Evolutionary conservation across 2,888 invertebrate species (phyloP), one percentile per base, ranked within the genome.

Genomic region (Patella depressa): DNA sequence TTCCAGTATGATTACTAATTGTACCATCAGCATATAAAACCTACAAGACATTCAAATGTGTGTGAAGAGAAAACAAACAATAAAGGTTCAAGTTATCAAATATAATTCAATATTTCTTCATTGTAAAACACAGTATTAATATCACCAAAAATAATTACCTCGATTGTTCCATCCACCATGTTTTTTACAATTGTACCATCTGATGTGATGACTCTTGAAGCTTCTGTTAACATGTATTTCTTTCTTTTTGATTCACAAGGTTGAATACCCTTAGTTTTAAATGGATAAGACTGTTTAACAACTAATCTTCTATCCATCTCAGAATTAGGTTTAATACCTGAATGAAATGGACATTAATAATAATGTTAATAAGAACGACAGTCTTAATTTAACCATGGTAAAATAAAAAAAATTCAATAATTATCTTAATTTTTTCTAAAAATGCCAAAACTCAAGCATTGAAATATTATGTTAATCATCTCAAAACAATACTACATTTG

Each of bases 121-220:
- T 45, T 45, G 45, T 45, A 45, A 45, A 34, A 3, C 5, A 34
- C 17, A 59, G 1, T 59, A 59, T 65, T 65, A 4, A 53, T 12
- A n/a, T 54, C 3, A 73, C 9, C 24, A 15, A 45, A n/a, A 53
- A 72, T 12, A 45, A 81, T 75, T 78, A 91, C 91, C 88, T 90
- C 87, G 15, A 88, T 81, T 45, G 87, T 86, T n/a, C 90, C 91
- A 82, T 91, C 89, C 54, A 83, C 78, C 89, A 90, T 88, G 73
- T 87, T 89, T 80, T 89, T 90, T 79, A 91, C 84, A 11, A 92
- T 91, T 11, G 87, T 89, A 15, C 91, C 91, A 79, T 91, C 90
- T 12, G 88, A 85, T 24, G 89, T 90, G 73, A 90, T 89, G 65
- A 90, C 82, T 9, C 92, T 83, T 0, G 89, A 88, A 71, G 82